A percentile compares a stretch with the other conserved stretches of the same genome.
Evolutionary conservation across 2,113 vertebrate species (phyloP).

Genomic region (Ursus arctos): DNA sequence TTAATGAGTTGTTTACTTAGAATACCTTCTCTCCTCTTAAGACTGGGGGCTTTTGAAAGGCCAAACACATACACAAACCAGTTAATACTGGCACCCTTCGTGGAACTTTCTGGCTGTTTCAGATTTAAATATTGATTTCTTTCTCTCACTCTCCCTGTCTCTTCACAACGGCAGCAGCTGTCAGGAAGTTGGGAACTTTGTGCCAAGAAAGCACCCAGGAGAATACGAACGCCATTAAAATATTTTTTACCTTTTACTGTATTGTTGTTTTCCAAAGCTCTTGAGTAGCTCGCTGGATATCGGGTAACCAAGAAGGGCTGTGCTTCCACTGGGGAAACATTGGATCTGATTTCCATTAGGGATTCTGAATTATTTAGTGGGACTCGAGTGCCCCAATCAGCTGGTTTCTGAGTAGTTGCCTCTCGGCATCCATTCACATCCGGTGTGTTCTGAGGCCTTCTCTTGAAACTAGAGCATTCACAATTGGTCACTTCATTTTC

Average conservation of each 20-base stretch:
- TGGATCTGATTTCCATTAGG: constrained; percentile 88
- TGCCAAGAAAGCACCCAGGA: constrained; percentile 79
- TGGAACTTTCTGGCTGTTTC: constrained; percentile 77
- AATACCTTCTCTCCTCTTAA: constrained; percentile 60
- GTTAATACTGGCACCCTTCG: constrained; percentile 57
- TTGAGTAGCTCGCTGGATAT: constrained; percentile 74
- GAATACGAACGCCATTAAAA: constrained; percentile 74
- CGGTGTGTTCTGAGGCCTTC: background rate
- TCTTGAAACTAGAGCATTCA: background rate
- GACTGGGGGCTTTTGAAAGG: constrained; percentile 69
- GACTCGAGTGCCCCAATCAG: constrained; percentile 75
- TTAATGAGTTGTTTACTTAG: constrained; percentile 75
- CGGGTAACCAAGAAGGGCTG: constrained; percentile 64
- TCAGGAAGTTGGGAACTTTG: constrained; percentile 70
- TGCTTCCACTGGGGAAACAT: background rate
- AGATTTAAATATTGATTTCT: constrained; percentile 84
- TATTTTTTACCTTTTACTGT: constrained; percentile 83
- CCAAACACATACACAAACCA: constrained; percentile 54
- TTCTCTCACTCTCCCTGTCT: constrained; percentile 27
- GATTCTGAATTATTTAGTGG: constrained; percentile 90
- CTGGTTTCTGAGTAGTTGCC: constrained; percentile 63
- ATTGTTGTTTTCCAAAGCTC: constrained; percentile 72
- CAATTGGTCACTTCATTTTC: constrained; percentile 28
- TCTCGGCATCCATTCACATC: constrained; percentile 68
- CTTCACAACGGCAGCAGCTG: constrained; percentile 65